Evolutionary conservation across 1,140 invertebrate genomes (phyloP).

Genomic region (Drosophila kikkawai): DNA sequence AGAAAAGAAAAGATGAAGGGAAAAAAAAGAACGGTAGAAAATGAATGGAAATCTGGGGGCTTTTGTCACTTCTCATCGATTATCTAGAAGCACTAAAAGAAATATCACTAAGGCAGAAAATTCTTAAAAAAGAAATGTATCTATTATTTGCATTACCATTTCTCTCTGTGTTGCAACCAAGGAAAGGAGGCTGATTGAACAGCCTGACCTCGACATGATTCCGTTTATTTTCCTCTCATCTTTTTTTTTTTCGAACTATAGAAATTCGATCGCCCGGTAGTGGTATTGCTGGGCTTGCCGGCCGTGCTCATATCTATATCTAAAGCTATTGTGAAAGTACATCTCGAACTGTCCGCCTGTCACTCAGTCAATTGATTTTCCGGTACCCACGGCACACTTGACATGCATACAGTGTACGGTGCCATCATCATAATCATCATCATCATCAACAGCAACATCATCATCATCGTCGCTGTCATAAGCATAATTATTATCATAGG

Average conservation of each 20-base stretch:
- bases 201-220: slow-evolving; percentile 54
- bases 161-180: slow-evolving; percentile 2
- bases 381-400: slow-evolving; percentile 74
- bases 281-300: background rate
- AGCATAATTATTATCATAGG: slow-evolving; percentile 32
- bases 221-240: slow-evolving; percentile 35
- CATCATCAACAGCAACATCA: slow-evolving; percentile 25
- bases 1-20: slow-evolving; percentile 3
- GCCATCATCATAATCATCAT: slow-evolving; percentile 20
- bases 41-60: slow-evolving; percentile 13
- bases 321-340: slow-evolving; percentile 69
- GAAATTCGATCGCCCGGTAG: slow-evolving; percentile 61
- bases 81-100: slow-evolving; percentile 24
- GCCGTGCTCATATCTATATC: slow-evolving; percentile 37
- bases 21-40: slow-evolving; percentile 5
- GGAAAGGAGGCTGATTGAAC: slow-evolving; percentile 43
- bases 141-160: background rate
- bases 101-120: background rate
- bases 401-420: slow-evolving; percentile 64
- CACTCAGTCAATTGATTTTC: slow-evolving; percentile 79
- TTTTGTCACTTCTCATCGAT: slow-evolving; percentile 28
- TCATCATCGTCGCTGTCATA: slow-evolving; percentile 19
- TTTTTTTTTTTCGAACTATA: slow-evolving; percentile 52
- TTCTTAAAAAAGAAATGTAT: background rate
- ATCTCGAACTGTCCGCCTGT: slow-evolving; percentile 61